Percentiles rank a stretch among this genome's conserved stretches.
These are phyloP conservation scores for Resseliella maxima DNA, from an alignment of 2,888 invertebrate species.

Conservation along the genomic window DNA sequence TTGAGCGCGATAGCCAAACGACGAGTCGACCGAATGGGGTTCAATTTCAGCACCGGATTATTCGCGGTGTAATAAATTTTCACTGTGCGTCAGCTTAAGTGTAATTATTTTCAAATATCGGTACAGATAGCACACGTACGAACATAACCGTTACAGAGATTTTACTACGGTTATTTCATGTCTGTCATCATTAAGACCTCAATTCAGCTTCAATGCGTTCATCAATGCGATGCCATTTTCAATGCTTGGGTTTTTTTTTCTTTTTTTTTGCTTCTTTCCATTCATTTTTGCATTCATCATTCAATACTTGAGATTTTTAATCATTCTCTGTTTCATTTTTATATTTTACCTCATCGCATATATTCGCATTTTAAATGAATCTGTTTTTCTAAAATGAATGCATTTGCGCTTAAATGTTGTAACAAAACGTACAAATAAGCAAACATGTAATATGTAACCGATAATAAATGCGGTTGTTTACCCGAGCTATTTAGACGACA, in stretches of 20 bases:
- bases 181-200: conserved; percentile 26
- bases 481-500: neutral
- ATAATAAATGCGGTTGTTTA: conserved; percentile 17
- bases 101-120: conserved; percentile 44
- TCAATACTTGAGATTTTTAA: neutral
- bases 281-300: neutral
- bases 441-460: neutral
- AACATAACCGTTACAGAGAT: neutral
- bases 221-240: neutral
- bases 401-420: neutral
- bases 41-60: neutral
- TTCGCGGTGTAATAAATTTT: conserved; percentile 35
- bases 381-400: neutral
- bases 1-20: neutral
- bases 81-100: conserved; percentile 23
- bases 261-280: neutral
- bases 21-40: neutral
- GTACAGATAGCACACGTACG: conserved; percentile 2
- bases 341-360: neutral
- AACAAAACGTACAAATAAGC: neutral
- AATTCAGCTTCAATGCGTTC: neutral
- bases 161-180: neutral
- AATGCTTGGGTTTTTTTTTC: no score
- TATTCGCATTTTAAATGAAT: neutral
- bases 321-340: neutral